Conservation (phyloP, 2,113 vertebrate species). For the Rhodinocichla rosea region DNA sequence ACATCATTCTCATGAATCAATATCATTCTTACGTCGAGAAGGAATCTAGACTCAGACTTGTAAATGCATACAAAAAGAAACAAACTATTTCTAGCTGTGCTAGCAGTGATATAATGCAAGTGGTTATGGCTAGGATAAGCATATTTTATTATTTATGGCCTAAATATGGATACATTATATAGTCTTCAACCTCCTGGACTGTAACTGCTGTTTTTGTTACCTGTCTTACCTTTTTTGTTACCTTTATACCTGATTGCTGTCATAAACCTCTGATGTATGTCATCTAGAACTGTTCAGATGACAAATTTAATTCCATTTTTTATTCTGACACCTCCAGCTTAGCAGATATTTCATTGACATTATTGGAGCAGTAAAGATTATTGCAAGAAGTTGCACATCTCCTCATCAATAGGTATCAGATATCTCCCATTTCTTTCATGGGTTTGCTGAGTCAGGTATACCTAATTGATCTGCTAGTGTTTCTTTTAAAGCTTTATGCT, state of each 20-base stretch:
- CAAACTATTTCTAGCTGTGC: background rate
- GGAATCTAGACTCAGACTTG: background rate
- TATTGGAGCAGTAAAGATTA: background rate
- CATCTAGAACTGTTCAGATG: background rate
- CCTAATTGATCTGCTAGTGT: background rate
- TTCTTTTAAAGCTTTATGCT: background rate
- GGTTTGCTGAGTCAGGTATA: background rate
- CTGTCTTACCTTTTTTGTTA: background rate
- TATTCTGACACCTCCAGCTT: background rate
- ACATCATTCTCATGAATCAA: background rate
- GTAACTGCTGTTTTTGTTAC: background rate
- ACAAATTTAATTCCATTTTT: background rate
- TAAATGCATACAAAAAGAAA: background rate
- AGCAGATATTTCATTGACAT: background rate
- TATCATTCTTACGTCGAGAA: background rate
- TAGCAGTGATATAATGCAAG: background rate
- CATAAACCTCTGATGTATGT: background rate
- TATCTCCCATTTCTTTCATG: background rate
- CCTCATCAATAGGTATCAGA: background rate
- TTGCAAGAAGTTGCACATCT: background rate
- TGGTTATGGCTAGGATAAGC: background rate
- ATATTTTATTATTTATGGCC: background rate
- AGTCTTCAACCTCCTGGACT: background rate
- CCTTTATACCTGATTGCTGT: background rate
- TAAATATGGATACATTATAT: background rate